Percentiles rank a stretch among this genome's conserved stretches.
Conservation (phyloP, 1,140 invertebrate species). For the Lutraria rhynchaena region DNA sequence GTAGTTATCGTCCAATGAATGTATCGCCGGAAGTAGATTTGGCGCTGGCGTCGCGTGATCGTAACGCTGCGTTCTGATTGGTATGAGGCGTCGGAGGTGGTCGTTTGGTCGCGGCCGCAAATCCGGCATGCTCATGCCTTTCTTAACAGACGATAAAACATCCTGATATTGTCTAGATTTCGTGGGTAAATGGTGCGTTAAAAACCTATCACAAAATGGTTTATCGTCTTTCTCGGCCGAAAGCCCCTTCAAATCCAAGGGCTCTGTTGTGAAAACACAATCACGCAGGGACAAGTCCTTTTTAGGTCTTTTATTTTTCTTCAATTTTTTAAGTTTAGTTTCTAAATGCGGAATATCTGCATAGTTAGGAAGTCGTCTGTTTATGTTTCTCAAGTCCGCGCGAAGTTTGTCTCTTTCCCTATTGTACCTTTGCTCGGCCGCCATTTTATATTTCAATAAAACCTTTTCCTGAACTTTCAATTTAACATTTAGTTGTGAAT, state of each 20-base stretch:
- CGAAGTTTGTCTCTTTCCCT: constrained; percentile 63
- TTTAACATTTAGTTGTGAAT: constrained; percentile 68
- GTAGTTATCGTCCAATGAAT: constrained; percentile 31
- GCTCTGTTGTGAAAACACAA: constrained; percentile 60
- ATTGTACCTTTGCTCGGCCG: constrained; percentile 59
- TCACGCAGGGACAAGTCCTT: constrained; percentile 26
- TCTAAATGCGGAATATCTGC: constrained; percentile 61
- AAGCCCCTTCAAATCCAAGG: constrained; percentile 62
- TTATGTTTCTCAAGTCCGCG: constrained; percentile 66
- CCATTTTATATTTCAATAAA: constrained; percentile 65
- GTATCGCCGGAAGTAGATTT: constrained; percentile 17
- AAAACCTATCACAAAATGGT: constrained; percentile 73
- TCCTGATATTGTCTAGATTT: constrained; percentile 65
- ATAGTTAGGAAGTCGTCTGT: constrained; percentile 66
- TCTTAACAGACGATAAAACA: constrained; percentile 12
- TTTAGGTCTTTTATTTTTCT: constrained; percentile 40
- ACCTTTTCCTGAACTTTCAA: constrained; percentile 69
- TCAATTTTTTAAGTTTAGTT: constrained; percentile 56
- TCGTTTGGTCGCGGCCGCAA: constrained; percentile 4
- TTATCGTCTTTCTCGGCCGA: constrained; percentile 67
- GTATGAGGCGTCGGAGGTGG: background rate
- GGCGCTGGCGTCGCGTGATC: background rate
- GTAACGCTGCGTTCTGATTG: background rate
- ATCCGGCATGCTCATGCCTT: constrained; percentile 40
- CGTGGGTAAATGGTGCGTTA: constrained; percentile 73